Percentiles rank a stretch among this genome's conserved stretches.
phyloP scores from a whole-genome alignment of 1,140 invertebrate species.

The Maconellicoccus hirsutus region DNA sequence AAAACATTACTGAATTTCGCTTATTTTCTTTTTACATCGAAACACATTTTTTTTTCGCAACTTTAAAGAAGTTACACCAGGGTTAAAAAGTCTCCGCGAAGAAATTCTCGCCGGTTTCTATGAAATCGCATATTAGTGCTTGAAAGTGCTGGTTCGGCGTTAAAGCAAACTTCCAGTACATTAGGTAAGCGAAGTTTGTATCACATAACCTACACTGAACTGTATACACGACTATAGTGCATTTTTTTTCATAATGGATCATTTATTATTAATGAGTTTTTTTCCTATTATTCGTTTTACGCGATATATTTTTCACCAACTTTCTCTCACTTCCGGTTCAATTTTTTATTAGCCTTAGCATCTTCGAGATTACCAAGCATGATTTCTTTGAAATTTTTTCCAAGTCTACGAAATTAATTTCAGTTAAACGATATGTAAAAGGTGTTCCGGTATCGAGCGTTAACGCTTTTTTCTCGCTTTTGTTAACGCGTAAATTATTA shows the following conservation, averaged over 20 bases:
- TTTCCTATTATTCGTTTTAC: background rate
- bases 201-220: background rate
- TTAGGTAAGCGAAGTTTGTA: conserved; percentile 13
- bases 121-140: conserved; percentile 13
- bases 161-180: conserved; percentile 19
- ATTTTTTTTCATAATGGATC: conserved; percentile 18
- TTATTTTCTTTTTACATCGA: background rate
- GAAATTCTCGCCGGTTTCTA: background rate
- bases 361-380: background rate
- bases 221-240: background rate
- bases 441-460: background rate
- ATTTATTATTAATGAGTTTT: conserved; percentile 21
- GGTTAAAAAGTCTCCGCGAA: background rate
- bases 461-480: background rate
- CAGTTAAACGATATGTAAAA: background rate
- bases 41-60: conserved; percentile 12
- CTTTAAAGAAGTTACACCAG: background rate
- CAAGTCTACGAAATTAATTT: background rate
- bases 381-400: background rate
- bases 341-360: background rate
- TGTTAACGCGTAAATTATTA: background rate
- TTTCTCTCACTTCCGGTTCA: background rate
- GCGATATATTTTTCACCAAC: background rate
- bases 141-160: conserved; percentile 14
- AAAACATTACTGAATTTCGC: background rate